A percentile compares a stretch with the other conserved stretches of the same genome.
phyloP scores from a whole-genome alignment of 1,140 invertebrate species.

The Pachyrhynchus sulphureomaculatus region DNA sequence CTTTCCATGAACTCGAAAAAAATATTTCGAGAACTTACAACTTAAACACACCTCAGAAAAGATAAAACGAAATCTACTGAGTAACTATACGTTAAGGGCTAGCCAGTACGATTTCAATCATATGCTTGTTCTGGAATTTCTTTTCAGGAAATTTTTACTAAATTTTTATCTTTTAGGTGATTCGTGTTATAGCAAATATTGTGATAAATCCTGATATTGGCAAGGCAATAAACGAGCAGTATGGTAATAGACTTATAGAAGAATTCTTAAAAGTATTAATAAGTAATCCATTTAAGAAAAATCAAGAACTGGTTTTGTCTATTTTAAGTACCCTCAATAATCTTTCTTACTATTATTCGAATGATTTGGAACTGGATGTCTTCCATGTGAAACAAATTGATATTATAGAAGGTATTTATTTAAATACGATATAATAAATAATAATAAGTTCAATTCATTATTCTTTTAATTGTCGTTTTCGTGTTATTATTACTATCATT shows the following conservation, averaged over 20 bases:
- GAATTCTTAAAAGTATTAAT: conserved; percentile 56
- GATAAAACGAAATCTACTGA: no score
- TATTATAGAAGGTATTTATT: conserved; percentile 46
- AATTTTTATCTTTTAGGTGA: conserved; percentile 54
- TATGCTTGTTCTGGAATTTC: no score
- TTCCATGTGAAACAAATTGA: conserved; percentile 50
- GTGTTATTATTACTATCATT: not conserved
- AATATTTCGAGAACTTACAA: no score
- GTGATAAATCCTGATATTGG: conserved; percentile 71
- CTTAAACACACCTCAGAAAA: no score
- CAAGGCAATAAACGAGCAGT: conserved; percentile 53
- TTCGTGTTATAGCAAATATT: conserved; percentile 73
- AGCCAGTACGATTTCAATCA: no score
- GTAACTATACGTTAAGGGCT: no score
- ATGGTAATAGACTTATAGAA: conserved; percentile 52
- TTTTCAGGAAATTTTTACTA: no score
- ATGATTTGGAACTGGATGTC: conserved; percentile 47
- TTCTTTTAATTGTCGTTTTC: no score
- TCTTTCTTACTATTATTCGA: conserved; percentile 62
- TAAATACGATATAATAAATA: no score
- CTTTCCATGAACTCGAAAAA: no score
- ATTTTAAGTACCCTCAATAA: conserved; percentile 68
- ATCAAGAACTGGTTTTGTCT: conserved; percentile 65
- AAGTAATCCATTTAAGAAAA: conserved; percentile 58
- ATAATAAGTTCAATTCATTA: no score